Base-by-base conservation (phyloP, 2,888 invertebrate species). In the Idaea aversata region DNA sequence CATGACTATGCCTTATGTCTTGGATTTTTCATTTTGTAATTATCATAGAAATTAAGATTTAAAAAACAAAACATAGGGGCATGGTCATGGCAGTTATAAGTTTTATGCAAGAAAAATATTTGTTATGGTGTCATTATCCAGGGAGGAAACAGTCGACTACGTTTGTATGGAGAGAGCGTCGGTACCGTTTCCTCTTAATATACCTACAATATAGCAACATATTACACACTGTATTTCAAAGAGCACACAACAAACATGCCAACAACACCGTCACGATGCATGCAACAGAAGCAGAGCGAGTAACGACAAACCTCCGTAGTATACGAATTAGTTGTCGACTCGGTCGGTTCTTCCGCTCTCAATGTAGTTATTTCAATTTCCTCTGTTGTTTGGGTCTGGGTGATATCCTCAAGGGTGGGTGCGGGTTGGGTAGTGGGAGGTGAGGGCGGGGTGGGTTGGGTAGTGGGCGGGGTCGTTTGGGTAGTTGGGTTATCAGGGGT, bases 301-400 rank as follows among this genome's bases (percentile, higher is more conserved):
- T 85, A 85, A 86, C 87, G 89, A 92, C 92, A 91, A 93, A 93
- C 92, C 92, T 93, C 91, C 80, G 90, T 87, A 77, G 85, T 86
- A 88, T 84, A 90, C 80, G 88, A 84, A 88, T 88, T 87, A 87
- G 90, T 88, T 74, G 91, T 83, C 81, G 82, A 81, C 84, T 84
- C 90, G 73, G 86, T 83, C 76, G 86, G 85, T 79, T 81, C 85
- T 71, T 81, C 83, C 73, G 86, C 79, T 81, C 78, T 75, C 75
- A 77, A 77, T 69, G 76, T 72, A 65, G 81, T 77, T 77, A 77
- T 47, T 47, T 47, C 47, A 47, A 47, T 71, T 75, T 87, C 90
- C 75, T 87, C 88, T 72, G 83, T 83, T 68, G 79, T 58, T 59
- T 66, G 70, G 65, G 79, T 70, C 62, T 65, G 67, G 65, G 75